Evolutionary conservation across 2,797 vertebrate genomes (phyloP).

Genomic region (Cryptoprocta ferox): DNA sequence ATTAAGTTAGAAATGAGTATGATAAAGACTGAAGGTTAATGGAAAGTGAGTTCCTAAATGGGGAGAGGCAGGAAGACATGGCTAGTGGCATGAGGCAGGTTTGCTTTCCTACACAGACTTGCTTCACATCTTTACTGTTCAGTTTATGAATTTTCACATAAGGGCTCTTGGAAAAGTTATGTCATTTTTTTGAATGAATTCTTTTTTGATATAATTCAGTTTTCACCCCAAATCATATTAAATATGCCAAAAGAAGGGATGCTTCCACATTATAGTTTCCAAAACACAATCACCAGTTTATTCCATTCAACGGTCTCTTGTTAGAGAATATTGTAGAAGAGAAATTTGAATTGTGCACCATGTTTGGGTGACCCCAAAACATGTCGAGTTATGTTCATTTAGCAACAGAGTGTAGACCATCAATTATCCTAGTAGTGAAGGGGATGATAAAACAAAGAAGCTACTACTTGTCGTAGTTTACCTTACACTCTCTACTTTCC

Average conservation of each 20-base stretch:
- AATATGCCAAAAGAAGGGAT: background rate
- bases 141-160: background rate
- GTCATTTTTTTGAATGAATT: background rate
- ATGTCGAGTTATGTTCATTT: background rate
- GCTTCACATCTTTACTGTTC: background rate
- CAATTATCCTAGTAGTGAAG: background rate
- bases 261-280: background rate
- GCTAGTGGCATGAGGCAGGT: background rate
- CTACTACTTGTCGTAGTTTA: background rate
- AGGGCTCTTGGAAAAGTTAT: background rate
- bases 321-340: background rate
- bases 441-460: background rate
- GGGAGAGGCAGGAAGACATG: background rate
- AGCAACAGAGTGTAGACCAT: background rate
- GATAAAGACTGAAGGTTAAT: background rate
- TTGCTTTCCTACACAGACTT: background rate
- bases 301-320: background rate
- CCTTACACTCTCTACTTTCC: background rate
- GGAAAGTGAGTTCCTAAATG: background rate
- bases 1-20: background rate
- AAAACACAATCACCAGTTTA: background rate
- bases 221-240: background rate
- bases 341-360: background rate
- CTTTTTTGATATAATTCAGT: background rate
- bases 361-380: background rate